Conservation (phyloP, 2,888 invertebrate genomes). For the Cotesia congregata region DNA sequence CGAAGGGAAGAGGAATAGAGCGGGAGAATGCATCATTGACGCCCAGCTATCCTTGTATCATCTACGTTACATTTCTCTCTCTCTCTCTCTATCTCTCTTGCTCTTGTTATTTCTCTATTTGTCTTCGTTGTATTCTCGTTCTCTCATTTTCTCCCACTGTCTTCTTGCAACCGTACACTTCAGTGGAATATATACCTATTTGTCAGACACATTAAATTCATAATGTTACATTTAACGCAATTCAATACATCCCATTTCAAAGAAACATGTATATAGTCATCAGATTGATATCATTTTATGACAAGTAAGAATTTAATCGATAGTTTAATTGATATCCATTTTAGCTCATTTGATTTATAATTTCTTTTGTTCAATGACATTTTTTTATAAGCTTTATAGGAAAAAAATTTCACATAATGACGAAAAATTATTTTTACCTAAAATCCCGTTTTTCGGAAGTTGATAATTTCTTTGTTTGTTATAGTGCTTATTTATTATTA, state of each 20-base stretch:
- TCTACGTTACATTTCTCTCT: background rate
- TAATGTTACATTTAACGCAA: background rate
- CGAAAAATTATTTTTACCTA: too few species aligned
- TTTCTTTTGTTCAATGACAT: too few species aligned
- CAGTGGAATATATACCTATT: slow-evolving; percentile 16
- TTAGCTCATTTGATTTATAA: background rate
- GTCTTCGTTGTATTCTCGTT: slow-evolving; percentile 4
- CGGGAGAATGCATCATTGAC: slow-evolving; percentile 43
- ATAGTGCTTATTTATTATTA: too few species aligned
- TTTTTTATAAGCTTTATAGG: too few species aligned
- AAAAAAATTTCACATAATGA: too few species aligned
- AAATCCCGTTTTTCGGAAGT: too few species aligned
- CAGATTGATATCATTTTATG: background rate
- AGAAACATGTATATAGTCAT: background rate
- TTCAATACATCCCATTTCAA: background rate
- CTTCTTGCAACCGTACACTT: slow-evolving; percentile 25
- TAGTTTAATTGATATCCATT: background rate
- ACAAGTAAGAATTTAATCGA: background rate
- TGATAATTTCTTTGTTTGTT: too few species aligned
- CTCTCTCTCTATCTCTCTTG: background rate
- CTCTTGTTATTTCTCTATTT: background rate
- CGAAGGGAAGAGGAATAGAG: slow-evolving; percentile 14
- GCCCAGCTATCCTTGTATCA: slow-evolving; percentile 20
- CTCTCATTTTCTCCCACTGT: background rate
- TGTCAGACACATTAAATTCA: background rate